Conservation (phyloP, 2,113 vertebrate species). For the Phaethornis superciliosus region DNA sequence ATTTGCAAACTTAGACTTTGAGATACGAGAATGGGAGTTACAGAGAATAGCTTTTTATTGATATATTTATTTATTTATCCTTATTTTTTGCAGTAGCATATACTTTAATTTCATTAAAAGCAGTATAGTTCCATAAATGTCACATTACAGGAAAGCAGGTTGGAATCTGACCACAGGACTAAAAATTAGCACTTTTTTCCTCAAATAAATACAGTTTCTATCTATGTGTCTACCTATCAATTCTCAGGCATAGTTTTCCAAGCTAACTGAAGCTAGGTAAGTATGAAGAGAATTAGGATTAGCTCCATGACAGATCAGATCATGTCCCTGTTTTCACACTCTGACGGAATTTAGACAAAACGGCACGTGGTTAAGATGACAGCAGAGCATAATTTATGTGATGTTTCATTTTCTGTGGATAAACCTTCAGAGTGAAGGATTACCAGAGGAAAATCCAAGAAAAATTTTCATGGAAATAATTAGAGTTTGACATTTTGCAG, state of each 20-base stretch:
- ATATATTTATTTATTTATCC: too few relatives aligned
- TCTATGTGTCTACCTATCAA: not conserved
- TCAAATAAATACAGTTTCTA: not conserved
- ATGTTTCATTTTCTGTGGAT: slow-evolving; percentile 16
- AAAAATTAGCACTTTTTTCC: not conserved
- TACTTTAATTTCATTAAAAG: not conserved
- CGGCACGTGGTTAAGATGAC: not conserved
- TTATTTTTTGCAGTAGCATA: not conserved
- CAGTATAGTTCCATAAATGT: not conserved
- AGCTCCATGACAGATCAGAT: not conserved
- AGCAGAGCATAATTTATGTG: not conserved
- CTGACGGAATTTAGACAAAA: not conserved
- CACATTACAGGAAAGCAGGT: not conserved
- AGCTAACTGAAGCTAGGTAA: not conserved
- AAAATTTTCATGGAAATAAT: slow-evolving; percentile 28
- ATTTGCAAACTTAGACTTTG: not conserved
- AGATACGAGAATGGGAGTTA: not conserved
- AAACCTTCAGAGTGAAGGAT: slow-evolving; percentile 42
- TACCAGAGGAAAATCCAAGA: slow-evolving; percentile 17
- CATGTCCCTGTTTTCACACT: not conserved
- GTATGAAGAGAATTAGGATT: not conserved
- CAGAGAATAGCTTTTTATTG: not conserved
- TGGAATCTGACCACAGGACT: not conserved
- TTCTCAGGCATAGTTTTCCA: not conserved
- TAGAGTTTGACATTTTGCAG: slow-evolving; percentile 32